Evolutionary conservation across 2,113 vertebrate species (phyloP), one percentile per base, ranked within the genome.

Genomic region (Plectropomus leopardus): DNA sequence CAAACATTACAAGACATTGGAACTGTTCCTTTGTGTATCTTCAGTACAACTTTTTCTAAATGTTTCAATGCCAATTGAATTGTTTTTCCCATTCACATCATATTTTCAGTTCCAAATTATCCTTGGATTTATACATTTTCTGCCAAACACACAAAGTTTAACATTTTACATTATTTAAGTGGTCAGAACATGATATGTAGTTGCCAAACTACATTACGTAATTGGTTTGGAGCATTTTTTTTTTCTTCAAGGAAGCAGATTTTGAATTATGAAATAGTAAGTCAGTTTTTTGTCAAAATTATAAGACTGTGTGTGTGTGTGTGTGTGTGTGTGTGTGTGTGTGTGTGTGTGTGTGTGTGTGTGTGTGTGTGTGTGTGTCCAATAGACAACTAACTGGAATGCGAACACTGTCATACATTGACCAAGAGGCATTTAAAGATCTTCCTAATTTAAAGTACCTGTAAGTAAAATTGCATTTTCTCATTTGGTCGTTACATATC

Each of bases 371-470:
- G 1, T 45, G 44, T 72, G 28, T 80, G n/a, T 80, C 40, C 11
- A 42, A 60, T 82, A 98, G 97, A 96, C 96, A 98, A 89, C 95
- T 98, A 74, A 93, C 95, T 68, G 96, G 96, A 63, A 92, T 96
- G 60, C 96, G 91, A 92, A 96, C 92, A 44, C 90, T 98, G 82
- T 92, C 91, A 54, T 93, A 94, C 78, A 96, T 97, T 87, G 93
- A 97, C 65, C 86, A 89, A 21, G 93, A 96, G 2, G 97, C 97
- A 8, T 96, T 98, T 76, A 94, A 95, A 87, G 93, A 96, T 23
- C 95, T 98, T 14, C 96, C 96, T 23, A 90, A 95, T 75, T 59
- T 98, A 68, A 96, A 96, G 89, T 97, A 97, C 67, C 94, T 98
- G 97, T 98, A 90, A 96, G 96, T 96, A 91, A 47, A 54, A 47